A percentile compares a stretch with the other conserved stretches of the same genome.
phyloP scores from a whole-genome alignment of 2,888 invertebrate genomes.

The Pteria penguin region DNA sequence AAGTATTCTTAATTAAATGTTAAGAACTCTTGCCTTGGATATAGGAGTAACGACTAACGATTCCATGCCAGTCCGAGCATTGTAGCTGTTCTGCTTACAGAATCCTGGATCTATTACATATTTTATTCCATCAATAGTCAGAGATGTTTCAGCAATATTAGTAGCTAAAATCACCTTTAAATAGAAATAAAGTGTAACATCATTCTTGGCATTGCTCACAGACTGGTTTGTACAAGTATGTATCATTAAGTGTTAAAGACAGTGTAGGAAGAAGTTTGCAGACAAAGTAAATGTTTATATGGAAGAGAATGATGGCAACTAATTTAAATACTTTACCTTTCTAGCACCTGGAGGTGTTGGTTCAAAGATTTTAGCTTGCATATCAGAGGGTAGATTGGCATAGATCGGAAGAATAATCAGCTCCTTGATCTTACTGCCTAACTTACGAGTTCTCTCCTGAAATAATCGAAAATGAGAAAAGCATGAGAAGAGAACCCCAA shows the following conservation, averaged over 20 bases:
- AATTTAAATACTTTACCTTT: too few relatives aligned
- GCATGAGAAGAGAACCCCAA: not conserved
- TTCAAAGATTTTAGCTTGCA: conserved; percentile 99
- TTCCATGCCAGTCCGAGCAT: conserved; percentile 99
- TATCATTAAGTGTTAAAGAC: too few relatives aligned
- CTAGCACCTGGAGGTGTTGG: conserved; percentile 97
- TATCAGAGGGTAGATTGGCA: conserved; percentile 98
- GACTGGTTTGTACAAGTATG: too few relatives aligned
- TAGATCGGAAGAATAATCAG: conserved; percentile 96
- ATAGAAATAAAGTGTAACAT: too few relatives aligned
- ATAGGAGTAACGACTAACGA: conserved; percentile 99
- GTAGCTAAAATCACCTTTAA: conserved; percentile 93
- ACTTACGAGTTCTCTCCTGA: conserved; percentile 92
- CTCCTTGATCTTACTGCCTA: conserved; percentile 96
- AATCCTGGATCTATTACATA: conserved; percentile 99
- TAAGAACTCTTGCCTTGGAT: too few relatives aligned
- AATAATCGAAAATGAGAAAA: too few relatives aligned
- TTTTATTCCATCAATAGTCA: conserved; percentile 99
- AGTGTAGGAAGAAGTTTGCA: too few relatives aligned
- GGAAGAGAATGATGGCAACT: too few relatives aligned
- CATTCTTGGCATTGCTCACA: too few relatives aligned
- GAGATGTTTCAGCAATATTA: conserved; percentile 99
- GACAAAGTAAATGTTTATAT: too few relatives aligned
- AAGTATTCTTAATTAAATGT: too few relatives aligned
- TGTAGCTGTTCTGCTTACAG: conserved; percentile 98